Base-by-base conservation (phyloP, 1,140 invertebrate species). In the Neuroterus valhalla region DNA sequence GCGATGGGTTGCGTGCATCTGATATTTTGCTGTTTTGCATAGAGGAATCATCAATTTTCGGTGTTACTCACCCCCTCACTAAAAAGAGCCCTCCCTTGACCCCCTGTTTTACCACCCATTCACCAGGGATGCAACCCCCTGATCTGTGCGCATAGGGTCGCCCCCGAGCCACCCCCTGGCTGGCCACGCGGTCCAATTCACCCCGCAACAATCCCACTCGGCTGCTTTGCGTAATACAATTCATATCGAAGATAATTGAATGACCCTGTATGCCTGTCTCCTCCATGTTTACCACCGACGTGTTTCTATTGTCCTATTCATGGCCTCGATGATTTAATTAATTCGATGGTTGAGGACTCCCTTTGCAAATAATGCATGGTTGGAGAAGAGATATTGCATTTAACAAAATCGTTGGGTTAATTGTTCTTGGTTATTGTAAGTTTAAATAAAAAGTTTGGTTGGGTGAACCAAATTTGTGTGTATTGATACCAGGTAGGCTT, bases 161-260 rank as follows among this genome's bases (percentile, higher is more conserved):
- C 21, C 76, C 67, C 67, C 70, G 12, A 73, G 70, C 77, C 69
- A 69, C 78, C 50, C 77, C 38, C 42, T 76, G 38, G 48, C 52
- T 42, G 55, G 70, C 75, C 62, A 38, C 75, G 79, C 66, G 72
- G 78, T 81, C 74, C 76, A 69, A 79, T 78, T 78, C 80, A 75
- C 76, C 76, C 75, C 66, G 69, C 66, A 73, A 81, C 75, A 76
- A 79, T 79, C 77, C 68, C 79, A 76, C 73, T 78, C 75, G 74
- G 77, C 78, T 81, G 80, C 78, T 81, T 81, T 70, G 71, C 70
- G 80, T 81, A 79, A 81, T 81, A 76, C 80, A 79, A 81, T 81
- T 79, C 80, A 81, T 79, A 81, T 81, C 77, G 73, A 79, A 79
- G 74, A 77, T 79, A 81, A 81, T 79, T 81, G 77, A 81, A 81